Percentiles rank a stretch among this genome's conserved stretches.
Evolutionary conservation across 2,113 vertebrate genomes (phyloP).

Genomic region (Isichthys henryi): DNA sequence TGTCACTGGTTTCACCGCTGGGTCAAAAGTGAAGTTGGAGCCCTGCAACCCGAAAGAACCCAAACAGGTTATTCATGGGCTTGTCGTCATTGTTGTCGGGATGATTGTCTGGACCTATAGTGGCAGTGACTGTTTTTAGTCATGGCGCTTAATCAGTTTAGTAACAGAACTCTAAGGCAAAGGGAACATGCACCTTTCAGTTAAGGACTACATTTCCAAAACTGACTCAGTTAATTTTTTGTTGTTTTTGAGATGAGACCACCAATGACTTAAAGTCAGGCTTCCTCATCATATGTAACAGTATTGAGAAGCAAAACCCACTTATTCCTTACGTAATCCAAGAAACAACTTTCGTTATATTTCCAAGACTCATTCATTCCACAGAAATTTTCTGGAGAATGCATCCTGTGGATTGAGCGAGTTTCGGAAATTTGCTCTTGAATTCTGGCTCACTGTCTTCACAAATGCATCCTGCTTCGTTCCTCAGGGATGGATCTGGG

Average conservation of each 20-base stretch:
- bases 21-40: constrained; percentile 80
- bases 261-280: neutral
- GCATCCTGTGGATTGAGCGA: neutral
- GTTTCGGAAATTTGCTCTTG: neutral
- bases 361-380: neutral
- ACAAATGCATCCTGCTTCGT: constrained; percentile 16
- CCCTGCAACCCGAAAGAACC: constrained; percentile 80
- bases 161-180: no score
- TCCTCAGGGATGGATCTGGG: constrained; percentile 26
- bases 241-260: neutral
- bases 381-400: neutral
- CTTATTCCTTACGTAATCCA: neutral
- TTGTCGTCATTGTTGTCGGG: neutral
- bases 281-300: neutral
- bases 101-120: neutral
- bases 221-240: neutral
- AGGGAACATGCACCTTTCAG: neutral
- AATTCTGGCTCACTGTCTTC: neutral
- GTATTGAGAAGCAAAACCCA: neutral
- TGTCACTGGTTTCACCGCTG: constrained; percentile 72
- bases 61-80: constrained; percentile 71
- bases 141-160: neutral
- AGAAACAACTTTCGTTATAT: neutral
- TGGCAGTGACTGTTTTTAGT: neutral
- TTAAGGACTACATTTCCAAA: neutral